Percentiles rank a stretch among this genome's conserved stretches.
Conservation (phyloP, 2,113 vertebrate species). For the Tragelaphus strepsiceros region DNA sequence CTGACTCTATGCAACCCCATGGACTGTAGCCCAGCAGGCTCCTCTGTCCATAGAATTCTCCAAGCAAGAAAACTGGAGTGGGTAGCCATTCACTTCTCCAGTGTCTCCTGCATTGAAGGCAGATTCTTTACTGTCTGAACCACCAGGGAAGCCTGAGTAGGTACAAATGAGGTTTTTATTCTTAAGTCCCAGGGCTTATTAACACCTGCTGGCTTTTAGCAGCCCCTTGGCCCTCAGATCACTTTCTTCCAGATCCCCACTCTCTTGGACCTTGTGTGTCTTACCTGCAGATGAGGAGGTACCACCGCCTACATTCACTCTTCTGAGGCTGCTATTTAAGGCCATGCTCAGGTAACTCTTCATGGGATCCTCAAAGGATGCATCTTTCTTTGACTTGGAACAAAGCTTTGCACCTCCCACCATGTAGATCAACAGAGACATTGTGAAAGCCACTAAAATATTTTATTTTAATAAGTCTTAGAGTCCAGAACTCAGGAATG, state of each 20-base stretch:
- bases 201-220: background rate
- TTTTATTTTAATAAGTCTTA: background rate
- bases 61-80: background rate
- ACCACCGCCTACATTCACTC: accelerated
- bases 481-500: background rate
- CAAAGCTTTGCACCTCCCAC: background rate
- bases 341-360: accelerated
- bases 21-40: background rate
- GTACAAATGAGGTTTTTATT: background rate
- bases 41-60: background rate
- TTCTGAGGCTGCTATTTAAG: background rate
- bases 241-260: background rate
- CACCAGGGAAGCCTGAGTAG: background rate
- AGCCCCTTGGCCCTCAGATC: background rate
- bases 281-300: too few relatives aligned
- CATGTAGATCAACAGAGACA: background rate
- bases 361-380: background rate
- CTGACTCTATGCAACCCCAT: background rate
- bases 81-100: background rate
- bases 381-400: background rate
- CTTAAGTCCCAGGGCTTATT: too few relatives aligned
- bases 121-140: background rate
- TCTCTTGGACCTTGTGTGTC: too few relatives aligned
- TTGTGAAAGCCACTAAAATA: background rate
- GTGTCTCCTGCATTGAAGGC: background rate